These are phyloP conservation scores for Atlantisia rogersi DNA, from an alignment of 2,113 vertebrate genomes.

Conservation along the genomic window DNA sequence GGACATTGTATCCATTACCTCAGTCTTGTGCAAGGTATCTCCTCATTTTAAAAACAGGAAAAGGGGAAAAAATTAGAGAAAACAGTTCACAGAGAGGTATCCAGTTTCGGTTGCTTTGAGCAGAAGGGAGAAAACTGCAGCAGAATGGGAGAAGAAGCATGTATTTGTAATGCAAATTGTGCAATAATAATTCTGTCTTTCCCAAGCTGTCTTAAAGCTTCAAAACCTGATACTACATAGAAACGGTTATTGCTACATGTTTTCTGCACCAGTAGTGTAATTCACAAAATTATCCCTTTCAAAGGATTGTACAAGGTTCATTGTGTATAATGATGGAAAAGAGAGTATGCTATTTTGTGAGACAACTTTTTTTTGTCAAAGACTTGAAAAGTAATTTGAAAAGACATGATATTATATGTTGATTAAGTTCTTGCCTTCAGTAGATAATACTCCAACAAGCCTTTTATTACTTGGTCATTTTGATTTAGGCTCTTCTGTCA, in stretches of 20 bases:
- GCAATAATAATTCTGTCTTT: not conserved
- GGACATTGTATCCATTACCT: not conserved
- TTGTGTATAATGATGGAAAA: not conserved
- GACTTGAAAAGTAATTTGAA: not conserved
- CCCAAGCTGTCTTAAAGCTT: not conserved
- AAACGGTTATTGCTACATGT: not conserved
- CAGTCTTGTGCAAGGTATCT: not conserved
- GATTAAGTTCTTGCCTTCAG: not conserved
- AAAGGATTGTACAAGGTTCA: not conserved
- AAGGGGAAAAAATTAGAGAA: not conserved
- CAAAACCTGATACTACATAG: not conserved
- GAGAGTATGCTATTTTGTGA: not conserved
- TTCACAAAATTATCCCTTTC: slow-evolving; percentile 26
- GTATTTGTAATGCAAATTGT: not conserved
- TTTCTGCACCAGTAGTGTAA: not conserved
- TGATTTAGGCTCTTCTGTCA: not conserved
- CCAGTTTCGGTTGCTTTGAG: not conserved
- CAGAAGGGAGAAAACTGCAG: not conserved
- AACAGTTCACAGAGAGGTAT: not conserved
- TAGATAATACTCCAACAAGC: not conserved
- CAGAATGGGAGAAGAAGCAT: rapidly evolving
- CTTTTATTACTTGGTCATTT: not conserved
- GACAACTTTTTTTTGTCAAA: not conserved
- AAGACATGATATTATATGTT: not conserved
- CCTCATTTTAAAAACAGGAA: not conserved